phyloP scores from a whole-genome alignment of 2,113 vertebrate genomes.

The Probosciger aterrimus region DNA sequence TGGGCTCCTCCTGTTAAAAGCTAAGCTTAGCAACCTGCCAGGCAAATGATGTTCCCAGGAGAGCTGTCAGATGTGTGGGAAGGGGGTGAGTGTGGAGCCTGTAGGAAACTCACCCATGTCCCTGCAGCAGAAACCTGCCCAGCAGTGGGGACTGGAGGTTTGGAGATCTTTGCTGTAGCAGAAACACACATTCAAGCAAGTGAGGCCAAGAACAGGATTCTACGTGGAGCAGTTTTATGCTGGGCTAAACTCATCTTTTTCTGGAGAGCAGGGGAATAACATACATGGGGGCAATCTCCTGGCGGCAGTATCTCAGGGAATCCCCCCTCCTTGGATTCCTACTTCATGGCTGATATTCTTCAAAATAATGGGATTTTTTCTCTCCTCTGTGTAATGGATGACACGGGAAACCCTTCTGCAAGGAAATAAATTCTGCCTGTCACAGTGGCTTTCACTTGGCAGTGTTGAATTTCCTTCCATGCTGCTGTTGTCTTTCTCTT shows the following conservation, averaged over 20 bases:
- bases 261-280: neutral
- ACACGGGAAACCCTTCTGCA: slow-evolving; percentile 14
- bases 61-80: neutral
- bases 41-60: neutral
- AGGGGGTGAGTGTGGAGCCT: neutral
- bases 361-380: neutral
- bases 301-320: neutral
- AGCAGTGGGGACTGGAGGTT: neutral
- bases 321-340: neutral
- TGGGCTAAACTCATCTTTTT: neutral
- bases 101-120: neutral
- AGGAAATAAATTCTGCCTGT: slow-evolving; percentile 28
- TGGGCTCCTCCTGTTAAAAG: neutral
- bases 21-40: neutral
- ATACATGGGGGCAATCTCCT: neutral
- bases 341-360: neutral
- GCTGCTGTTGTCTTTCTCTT: slow-evolving; percentile 50
- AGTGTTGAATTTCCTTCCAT: slow-evolving; percentile 36
- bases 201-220: neutral
- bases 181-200: neutral
- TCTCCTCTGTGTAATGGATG: neutral
- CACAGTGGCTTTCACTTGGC: slow-evolving; percentile 27
- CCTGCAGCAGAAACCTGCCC: neutral
- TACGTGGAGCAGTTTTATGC: neutral
- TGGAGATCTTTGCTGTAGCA: neutral